A percentile compares a stretch with the other conserved stretches of the same genome.
These are phyloP conservation scores for Gadus chalcogrammus DNA, from an alignment of 2,113 vertebrate genomes.

Conservation along the genomic window DNA sequence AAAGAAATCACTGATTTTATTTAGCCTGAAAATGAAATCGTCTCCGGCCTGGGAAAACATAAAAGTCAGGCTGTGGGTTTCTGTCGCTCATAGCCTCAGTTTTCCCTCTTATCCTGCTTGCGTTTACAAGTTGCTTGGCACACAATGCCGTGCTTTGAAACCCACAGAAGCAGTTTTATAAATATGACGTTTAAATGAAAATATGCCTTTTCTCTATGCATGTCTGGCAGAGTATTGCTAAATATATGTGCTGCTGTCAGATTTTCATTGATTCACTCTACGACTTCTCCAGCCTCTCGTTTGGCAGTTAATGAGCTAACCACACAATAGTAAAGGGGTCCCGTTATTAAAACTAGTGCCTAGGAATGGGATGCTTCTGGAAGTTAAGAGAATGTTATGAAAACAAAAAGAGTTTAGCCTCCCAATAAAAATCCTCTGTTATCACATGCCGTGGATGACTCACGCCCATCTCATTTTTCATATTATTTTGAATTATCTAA, in stretches of 20 bases:
- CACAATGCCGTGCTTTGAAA: slow-evolving; percentile 13
- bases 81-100: neutral
- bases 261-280: slow-evolving; percentile 15
- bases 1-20: slow-evolving; percentile 34
- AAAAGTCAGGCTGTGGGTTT: slow-evolving; percentile 13
- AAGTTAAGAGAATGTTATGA: slow-evolving; percentile 36
- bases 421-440: slow-evolving; percentile 12
- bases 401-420: slow-evolving; percentile 1
- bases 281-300: slow-evolving; percentile 17
- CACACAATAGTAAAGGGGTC: slow-evolving; percentile 17
- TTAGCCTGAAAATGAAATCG: slow-evolving; percentile 22
- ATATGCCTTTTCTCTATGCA: too few relatives aligned
- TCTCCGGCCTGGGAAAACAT: slow-evolving; percentile 20
- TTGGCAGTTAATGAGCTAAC: slow-evolving; percentile 21
- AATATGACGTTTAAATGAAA: slow-evolving; percentile 13
- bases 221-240: neutral
- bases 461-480: too few relatives aligned
- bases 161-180: slow-evolving; percentile 25
- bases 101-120: slow-evolving; percentile 6
- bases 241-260: neutral
- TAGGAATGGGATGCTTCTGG: slow-evolving; percentile 15
- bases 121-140: slow-evolving; percentile 1
- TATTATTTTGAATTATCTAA: too few relatives aligned
- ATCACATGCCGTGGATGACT: too few relatives aligned
- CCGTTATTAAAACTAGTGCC: slow-evolving; percentile 22